Base-by-base conservation (phyloP, 1,140 invertebrate species). In the Meteorus sp. region DNA sequence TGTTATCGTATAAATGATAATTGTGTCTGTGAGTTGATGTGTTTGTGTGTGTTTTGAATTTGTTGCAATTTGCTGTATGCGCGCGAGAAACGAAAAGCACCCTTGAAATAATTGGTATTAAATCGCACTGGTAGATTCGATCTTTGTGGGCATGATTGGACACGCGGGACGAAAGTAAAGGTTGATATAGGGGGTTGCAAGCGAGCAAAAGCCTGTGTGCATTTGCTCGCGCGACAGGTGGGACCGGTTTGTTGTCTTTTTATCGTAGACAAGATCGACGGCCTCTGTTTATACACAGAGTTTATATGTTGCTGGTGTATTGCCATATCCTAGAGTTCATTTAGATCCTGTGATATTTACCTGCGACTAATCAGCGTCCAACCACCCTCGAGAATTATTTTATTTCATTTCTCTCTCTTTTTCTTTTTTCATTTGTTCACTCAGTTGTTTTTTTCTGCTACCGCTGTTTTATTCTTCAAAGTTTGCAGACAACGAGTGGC, bases 41-140 rank as follows among this genome's bases (percentile, higher is more conserved):
- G 35, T n/a, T 39, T 15, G 35, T 15, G 3, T 39, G 3, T 4
- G 35, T 15, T 4, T 29, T 29, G n/a, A 52, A 57, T 61, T 61
- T 45, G 55, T 60, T 58, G 62, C 55, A 58, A 63, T 57, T 63
- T 60, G 54, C 41, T 15, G n/a, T n/a, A n/a, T 44, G 29, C 35
- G 37, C 39, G 39, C 35, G 35, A 41, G 44, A 41, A 27, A 48
- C 22, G 43, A 59, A 37, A n/a, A 8, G 39, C 47, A 23, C 53
- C 57, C 56, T 55, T 51, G 52, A 54, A 63, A 63, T 63, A 63
- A 63, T 63, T 63, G 58, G 58, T 63, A 63, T 63, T 63, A 63
- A 63, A 63, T 63, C 61, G 57, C 53, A n/a, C 56, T 20, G 20
- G 47, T 60, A 57, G 61, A 63, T 63, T 45, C 22, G 37, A 63